Percentiles rank a stretch among this genome's conserved stretches.
Conservation (phyloP, 1,140 invertebrate genomes). For the Brachionus sp. region DNA sequence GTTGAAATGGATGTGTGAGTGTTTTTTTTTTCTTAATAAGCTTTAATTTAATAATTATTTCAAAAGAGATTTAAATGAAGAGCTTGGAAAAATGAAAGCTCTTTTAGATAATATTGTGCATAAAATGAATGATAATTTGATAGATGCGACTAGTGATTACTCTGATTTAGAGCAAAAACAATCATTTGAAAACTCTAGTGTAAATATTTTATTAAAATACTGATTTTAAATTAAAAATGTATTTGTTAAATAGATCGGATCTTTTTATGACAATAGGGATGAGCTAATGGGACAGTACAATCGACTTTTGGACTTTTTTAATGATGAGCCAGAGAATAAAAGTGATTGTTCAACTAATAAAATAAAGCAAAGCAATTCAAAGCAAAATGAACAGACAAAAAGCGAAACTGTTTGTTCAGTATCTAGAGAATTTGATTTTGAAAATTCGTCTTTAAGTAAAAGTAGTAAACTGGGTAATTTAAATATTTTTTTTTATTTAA, state of each 20-base stretch:
- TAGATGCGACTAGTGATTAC: background rate
- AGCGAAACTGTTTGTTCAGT: background rate
- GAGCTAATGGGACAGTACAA: constrained; percentile 28
- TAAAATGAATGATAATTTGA: constrained; percentile 41
- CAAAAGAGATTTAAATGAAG: constrained; percentile 41
- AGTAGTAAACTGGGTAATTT: background rate
- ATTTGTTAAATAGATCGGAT: background rate
- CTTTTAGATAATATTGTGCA: constrained; percentile 38
- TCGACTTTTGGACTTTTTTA: constrained; percentile 38
- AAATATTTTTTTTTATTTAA: no score
- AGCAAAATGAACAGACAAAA: background rate
- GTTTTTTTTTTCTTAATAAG: background rate
- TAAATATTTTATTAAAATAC: background rate
- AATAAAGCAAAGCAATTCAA: background rate
- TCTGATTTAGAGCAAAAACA: background rate
- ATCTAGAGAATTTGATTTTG: background rate
- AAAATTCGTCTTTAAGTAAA: background rate
- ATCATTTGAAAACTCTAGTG: constrained; percentile 25
- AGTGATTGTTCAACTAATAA: background rate
- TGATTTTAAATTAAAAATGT: background rate
- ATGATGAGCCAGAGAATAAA: background rate
- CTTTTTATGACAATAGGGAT: constrained; percentile 27
- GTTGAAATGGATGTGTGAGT: constrained; percentile 35
- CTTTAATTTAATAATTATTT: background rate
- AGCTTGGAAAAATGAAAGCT: constrained; percentile 32